Evolutionary conservation across 2,888 invertebrate species (phyloP), one percentile per base, ranked within the genome.

Genomic region (Melanargia galathea): DNA sequence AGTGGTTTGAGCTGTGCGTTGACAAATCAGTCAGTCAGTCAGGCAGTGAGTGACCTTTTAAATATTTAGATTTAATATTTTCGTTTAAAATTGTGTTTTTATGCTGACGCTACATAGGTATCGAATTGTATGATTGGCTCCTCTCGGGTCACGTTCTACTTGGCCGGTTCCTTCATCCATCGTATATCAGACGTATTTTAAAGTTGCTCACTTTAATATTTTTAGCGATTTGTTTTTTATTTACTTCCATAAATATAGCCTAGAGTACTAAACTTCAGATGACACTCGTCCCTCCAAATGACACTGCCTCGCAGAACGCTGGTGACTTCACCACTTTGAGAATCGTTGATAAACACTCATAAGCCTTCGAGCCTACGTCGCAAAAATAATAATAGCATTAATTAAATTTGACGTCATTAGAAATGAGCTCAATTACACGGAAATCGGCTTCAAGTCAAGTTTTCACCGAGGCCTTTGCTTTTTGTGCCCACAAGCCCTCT

Each of bases 101-200:
- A 26, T 46, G 38, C 61, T 2, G 16, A 54, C 61, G 30, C 35
- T 64, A 64, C 60, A 2, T 30, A n/a, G 35, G 33, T 52, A 61
- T 56, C 56, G 45, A 51, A 48, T 51, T 51, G 45, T 51, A 51
- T 60, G 51, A 59, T 60, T 60, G 30, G 30, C 51, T 52, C 54
- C 57, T 61, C 61, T 64, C 60, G 20, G 20, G 38, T 51, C 24
- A 20, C 57, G 57, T 63, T 63, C 60, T 48, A 26, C 40, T 58
- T 52, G 48, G 30, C 52, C 40, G 54, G 51, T 18, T 16, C 49
- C 18, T 38, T 43, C 64, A 57, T 57, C 20, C 60, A 58, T 61
- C 61, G 52, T 38, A 64, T 61, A 40, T 52, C 26, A 52, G 38
- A 52, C 61, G 60, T 56, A 46, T 16, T 38, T 57, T 46, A 54